phyloP scores from a whole-genome alignment of 2,888 invertebrate genomes.

The Molanna angustata region DNA sequence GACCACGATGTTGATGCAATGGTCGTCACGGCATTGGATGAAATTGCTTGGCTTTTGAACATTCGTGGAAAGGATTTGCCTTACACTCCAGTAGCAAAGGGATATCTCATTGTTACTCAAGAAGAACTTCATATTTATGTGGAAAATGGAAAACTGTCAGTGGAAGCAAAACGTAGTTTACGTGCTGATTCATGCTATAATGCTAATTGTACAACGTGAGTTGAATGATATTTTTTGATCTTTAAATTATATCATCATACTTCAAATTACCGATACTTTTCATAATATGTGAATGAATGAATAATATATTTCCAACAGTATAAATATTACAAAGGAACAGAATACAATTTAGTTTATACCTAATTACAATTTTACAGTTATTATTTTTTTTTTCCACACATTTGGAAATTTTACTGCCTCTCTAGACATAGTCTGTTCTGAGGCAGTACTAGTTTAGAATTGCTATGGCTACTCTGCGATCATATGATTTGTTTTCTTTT shows the following conservation, averaged over 20 bases:
- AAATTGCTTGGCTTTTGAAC: slow-evolving; percentile 86
- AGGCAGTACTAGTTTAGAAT: no score
- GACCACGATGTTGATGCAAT: slow-evolving; percentile 69
- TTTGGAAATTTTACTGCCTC: no score
- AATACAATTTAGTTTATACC: no score
- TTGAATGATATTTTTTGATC: no score
- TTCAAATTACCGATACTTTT: not conserved
- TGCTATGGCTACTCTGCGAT: no score
- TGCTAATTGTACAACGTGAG: slow-evolving; percentile 63
- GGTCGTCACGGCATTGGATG: slow-evolving; percentile 82
- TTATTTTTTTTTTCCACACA: no score
- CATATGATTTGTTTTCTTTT: no score
- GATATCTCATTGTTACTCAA: slow-evolving; percentile 68
- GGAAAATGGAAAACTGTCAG: slow-evolving; percentile 62
- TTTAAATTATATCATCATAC: not conserved
- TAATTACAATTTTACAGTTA: no score
- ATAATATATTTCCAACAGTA: no score
- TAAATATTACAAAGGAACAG: no score
- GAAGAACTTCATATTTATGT: slow-evolving; percentile 68
- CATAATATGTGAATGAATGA: no score
- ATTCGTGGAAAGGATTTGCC: slow-evolving; percentile 83
- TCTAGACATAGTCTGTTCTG: no score
- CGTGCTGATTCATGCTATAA: slow-evolving; percentile 59
- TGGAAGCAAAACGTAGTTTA: slow-evolving; percentile 53
- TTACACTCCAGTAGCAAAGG: slow-evolving; percentile 74